Evolutionary conservation across 2,797 vertebrate genomes (phyloP).

Genomic region (Siniperca undulata): DNA sequence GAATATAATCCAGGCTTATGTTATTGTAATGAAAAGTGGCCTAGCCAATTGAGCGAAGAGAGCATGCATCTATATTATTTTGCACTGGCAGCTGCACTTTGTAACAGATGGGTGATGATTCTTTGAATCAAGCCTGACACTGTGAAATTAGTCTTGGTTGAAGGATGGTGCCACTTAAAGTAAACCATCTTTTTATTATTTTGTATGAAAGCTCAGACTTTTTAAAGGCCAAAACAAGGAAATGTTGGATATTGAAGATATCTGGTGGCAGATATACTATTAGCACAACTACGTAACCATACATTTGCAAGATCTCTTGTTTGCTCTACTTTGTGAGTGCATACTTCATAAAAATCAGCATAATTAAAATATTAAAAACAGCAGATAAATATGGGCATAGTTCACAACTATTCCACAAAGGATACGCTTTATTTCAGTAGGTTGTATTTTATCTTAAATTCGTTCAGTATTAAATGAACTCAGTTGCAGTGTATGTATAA

Average conservation of each 20-base stretch:
- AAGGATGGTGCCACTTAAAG: conserved; percentile 59
- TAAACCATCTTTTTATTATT: conserved; percentile 54
- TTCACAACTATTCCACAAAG: neutral
- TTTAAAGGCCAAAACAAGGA: conserved; percentile 27
- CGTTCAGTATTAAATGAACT: neutral
- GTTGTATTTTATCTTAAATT: neutral
- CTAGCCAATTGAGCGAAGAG: conserved; percentile 59
- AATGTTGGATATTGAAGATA: conserved; percentile 29
- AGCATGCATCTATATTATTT: conserved; percentile 70
- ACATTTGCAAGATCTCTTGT: neutral
- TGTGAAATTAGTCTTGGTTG: conserved; percentile 66
- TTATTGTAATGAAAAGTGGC: conserved; percentile 75
- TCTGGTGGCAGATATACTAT: conserved; percentile 3
- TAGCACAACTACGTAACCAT: neutral
- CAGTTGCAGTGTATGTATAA: neutral
- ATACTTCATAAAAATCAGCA: conserved; percentile 4
- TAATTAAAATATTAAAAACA: conserved; percentile 2
- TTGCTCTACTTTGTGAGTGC: conserved; percentile 8
- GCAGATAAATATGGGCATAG: neutral
- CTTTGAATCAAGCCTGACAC: conserved; percentile 72
- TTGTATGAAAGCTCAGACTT: conserved; percentile 45
- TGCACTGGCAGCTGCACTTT: conserved; percentile 68
- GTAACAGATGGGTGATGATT: conserved; percentile 73
- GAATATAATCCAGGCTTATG: conserved; percentile 66
- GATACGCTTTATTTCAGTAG: neutral